Evolutionary conservation across 2,888 invertebrate species (phyloP), one percentile per base, ranked within the genome.

Genomic region (Andrena praecox): DNA sequence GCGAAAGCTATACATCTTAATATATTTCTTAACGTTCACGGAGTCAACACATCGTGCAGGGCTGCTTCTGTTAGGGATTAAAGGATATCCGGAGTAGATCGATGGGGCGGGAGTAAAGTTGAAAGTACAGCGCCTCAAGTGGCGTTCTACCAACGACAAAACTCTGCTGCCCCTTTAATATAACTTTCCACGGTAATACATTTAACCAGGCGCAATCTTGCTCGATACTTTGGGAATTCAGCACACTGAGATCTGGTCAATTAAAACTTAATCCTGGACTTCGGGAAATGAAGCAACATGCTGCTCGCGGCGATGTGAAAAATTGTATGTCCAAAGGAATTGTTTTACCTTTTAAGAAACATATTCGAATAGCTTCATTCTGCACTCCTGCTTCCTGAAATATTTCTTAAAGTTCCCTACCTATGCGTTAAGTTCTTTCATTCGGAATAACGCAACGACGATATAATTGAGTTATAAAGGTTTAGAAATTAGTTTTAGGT

Each of bases 81-180:
- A 62, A 77, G 60, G 24, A 60, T 63, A 78, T 66, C 74, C 42
- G 54, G 48, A 67, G 64, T 33, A 68, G 77, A 71, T 56, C 66
- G 72, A 50, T 62, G 59, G 16, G 56, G 50, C 54, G 50, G 10
- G 56, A 59, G 78, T 31, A 63, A 20, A 50, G 71, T 67, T 56
- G 72, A 76, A 68, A 68, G 68, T 73, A 77, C 67, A 50, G 50
- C 27, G 42, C 52, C 63, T 54, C 71, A 50, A 72, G 72, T 31
- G 54, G 27, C 60, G 35, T 59, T 59, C 33, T 42, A 33, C n/a
- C 48, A 27, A 64, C 73, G 59, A 73, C 64, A 77, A 73, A 78
- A 78, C 68, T 68, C 72, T 16, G 33, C 42, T 64, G 24, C 52
- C 68, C 68, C 69, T 81, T 78, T 69, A 78, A 78, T 73, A 64